A percentile compares a stretch with the other conserved stretches of the same genome.
Evolutionary conservation across 2,797 vertebrate genomes (phyloP).

Genomic region (Neomorphus geoffroyi): DNA sequence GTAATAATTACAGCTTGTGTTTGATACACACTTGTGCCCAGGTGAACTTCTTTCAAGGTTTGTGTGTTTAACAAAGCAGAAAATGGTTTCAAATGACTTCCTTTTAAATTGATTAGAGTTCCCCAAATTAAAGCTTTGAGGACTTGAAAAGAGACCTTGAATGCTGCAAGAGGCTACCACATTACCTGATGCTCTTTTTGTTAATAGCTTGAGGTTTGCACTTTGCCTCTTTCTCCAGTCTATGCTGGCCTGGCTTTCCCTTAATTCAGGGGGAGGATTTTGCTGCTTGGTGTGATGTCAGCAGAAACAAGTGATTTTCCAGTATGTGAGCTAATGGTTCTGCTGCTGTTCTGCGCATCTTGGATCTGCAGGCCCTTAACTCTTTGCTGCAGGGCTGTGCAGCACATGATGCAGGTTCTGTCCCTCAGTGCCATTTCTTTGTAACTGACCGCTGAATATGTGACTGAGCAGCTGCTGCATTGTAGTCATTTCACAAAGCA

Average conservation of each 20-base stretch:
- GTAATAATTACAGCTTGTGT: neutral
- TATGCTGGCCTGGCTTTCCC: neutral
- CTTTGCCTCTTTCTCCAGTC: neutral
- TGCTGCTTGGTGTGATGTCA: constrained; percentile 11
- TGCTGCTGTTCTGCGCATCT: neutral
- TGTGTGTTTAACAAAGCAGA: neutral
- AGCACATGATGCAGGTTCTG: neutral
- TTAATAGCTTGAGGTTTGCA: neutral
- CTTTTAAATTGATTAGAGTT: neutral
- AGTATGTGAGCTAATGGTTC: neutral
- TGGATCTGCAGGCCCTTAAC: neutral
- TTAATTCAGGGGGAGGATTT: neutral
- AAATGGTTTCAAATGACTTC: neutral
- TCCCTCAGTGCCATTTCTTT: neutral
- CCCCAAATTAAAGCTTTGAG: neutral
- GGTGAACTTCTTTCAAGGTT: neutral
- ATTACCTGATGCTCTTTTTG: neutral
- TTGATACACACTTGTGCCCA: neutral
- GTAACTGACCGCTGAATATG: neutral
- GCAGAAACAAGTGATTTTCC: constrained; percentile 43
- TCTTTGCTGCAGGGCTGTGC: neutral
- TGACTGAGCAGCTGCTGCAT: neutral
- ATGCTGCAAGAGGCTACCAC: neutral
- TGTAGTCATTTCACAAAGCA: neutral
- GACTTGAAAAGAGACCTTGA: neutral